These are phyloP conservation scores for Drosophila testacea DNA, from an alignment of 2,888 invertebrate species.

Conservation along the genomic window DNA sequence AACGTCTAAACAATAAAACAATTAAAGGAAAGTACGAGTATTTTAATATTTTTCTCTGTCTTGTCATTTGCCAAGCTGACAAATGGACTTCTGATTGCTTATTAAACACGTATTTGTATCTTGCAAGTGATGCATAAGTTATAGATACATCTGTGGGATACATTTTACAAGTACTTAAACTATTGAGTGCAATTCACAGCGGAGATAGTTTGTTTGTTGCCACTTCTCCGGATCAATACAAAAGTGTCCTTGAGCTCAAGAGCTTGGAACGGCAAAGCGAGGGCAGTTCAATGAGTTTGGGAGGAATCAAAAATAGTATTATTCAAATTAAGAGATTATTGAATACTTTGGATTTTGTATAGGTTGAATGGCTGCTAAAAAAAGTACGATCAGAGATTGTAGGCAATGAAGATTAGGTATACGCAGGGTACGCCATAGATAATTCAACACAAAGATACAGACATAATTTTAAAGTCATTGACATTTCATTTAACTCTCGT, in stretches of 20 bases:
- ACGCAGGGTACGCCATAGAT: neutral
- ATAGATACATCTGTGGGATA: constrained; percentile 6
- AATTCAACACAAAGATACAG: neutral
- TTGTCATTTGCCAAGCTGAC: constrained; percentile 42
- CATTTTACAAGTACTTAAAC: constrained; percentile 13
- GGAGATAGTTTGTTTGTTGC: constrained; percentile 9
- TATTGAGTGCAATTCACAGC: constrained; percentile 12
- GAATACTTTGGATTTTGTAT: neutral
- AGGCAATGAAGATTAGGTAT: neutral
- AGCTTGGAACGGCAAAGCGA: neutral
- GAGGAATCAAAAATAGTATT: neutral
- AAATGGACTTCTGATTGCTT: constrained; percentile 45
- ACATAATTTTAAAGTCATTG: neutral
- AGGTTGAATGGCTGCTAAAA: neutral
- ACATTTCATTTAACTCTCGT: neutral
- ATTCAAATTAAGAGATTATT: neutral
- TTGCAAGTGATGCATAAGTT: constrained; percentile 17
- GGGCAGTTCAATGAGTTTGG: constrained; percentile 12
- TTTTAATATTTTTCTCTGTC: neutral
- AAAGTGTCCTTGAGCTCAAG: constrained; percentile 15
- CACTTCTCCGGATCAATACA: constrained; percentile 16
- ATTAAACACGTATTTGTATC: constrained; percentile 36
- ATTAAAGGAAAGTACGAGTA: constrained; percentile 36
- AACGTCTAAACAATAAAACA: too few relatives aligned
- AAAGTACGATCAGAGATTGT: neutral